Evolutionary conservation across 2,113 vertebrate species (phyloP).

Genomic region (Melanerpes formicivorus): DNA sequence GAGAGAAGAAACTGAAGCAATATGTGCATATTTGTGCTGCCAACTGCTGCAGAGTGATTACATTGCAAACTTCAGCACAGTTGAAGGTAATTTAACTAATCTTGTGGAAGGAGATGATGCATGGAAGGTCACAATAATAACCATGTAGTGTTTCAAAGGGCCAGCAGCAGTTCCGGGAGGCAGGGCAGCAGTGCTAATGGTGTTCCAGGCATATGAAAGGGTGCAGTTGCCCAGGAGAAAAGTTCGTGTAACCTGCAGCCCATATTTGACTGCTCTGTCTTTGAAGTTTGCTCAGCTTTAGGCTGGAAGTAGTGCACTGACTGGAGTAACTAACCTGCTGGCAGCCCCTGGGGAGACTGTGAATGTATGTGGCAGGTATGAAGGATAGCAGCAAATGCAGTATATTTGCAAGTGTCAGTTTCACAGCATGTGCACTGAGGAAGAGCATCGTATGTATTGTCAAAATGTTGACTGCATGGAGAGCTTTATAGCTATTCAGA

Average conservation of each 20-base stretch:
- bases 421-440: not conserved
- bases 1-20: not conserved
- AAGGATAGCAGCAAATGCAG: not conserved
- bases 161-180: not conserved
- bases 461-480: not conserved
- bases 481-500: not conserved
- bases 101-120: not conserved
- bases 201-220: not conserved
- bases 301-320: not conserved
- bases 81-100: not conserved
- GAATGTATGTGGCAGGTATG: not conserved
- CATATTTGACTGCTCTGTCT: not conserved
- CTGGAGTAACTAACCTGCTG: not conserved
- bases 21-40: conserved; percentile 1
- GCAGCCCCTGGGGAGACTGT: not conserved
- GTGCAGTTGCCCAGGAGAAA: fast-evolving
- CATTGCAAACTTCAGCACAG: not conserved
- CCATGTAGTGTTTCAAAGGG: not conserved
- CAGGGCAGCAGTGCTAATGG: not conserved
- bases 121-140: not conserved
- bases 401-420: not conserved
- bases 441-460: not conserved
- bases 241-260: not conserved
- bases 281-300: not conserved
- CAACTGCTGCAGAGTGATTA: conserved; percentile 12